Percentiles rank a stretch among this genome's conserved stretches.
These are phyloP conservation scores for Ischnus inquisitorius DNA, from an alignment of 2,888 invertebrate genomes.

Conservation along the genomic window DNA sequence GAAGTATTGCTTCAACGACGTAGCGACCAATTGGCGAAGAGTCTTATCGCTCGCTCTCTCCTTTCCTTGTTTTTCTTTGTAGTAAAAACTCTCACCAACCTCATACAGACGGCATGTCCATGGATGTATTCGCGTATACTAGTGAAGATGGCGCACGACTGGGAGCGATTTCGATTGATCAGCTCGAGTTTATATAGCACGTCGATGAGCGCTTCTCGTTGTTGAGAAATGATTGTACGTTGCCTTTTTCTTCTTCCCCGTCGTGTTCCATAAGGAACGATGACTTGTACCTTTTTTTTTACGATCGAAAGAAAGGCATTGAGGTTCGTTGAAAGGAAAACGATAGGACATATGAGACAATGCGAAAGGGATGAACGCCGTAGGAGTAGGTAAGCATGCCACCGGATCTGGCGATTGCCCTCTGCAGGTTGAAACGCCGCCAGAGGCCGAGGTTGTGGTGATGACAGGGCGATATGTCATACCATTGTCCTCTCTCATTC, in stretches of 20 bases:
- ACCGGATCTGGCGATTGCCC: conserved; percentile 69
- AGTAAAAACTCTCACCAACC: background rate
- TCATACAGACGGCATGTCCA: background rate
- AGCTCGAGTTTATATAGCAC: background rate
- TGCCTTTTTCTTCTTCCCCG: conserved; percentile 4
- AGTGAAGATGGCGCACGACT: background rate
- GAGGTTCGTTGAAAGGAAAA: background rate
- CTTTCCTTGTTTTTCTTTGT: background rate
- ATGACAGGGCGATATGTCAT: conserved; percentile 83
- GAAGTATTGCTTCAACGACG: conserved; percentile 2
- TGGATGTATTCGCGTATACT: background rate
- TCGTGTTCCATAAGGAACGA: background rate
- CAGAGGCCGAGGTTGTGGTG: conserved; percentile 74
- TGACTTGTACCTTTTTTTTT: conserved; percentile 19
- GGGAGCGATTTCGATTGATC: conserved; percentile 2
- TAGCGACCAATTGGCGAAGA: conserved; percentile 34
- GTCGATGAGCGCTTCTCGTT: conserved; percentile 16
- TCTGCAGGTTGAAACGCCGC: conserved; percentile 57
- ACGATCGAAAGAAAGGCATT: conserved; percentile 19
- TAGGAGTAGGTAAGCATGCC: conserved; percentile 75
- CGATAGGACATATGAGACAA: conserved; percentile 50
- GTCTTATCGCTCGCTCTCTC: conserved; percentile 19
- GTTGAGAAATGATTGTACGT: conserved; percentile 29
- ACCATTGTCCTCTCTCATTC: conserved; percentile 77
- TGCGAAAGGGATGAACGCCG: conserved; percentile 68